These are phyloP conservation scores for Myotis yumanensis DNA, from an alignment of 2,113 vertebrate species.

Conservation along the genomic window DNA sequence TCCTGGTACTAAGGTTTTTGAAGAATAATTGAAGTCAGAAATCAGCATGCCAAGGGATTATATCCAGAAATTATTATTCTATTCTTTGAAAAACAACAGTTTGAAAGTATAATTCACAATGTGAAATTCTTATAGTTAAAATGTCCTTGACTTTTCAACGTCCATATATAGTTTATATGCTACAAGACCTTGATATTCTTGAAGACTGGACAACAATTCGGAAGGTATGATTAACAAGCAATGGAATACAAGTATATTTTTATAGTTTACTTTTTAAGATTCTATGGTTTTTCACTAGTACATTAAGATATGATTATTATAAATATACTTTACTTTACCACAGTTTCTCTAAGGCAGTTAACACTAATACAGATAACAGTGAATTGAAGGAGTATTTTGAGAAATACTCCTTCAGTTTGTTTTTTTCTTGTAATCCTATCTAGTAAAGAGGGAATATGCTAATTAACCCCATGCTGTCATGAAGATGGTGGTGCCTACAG, in stretches of 20 bases:
- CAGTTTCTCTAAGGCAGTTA: neutral
- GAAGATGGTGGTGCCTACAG: too few species aligned
- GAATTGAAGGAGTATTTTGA: slow-evolving; percentile 25
- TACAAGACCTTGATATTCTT: slow-evolving; percentile 97
- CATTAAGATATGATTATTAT: slow-evolving; percentile 4
- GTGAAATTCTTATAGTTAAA: slow-evolving; percentile 33
- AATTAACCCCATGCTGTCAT: too few species aligned
- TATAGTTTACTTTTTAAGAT: slow-evolving; percentile 32
- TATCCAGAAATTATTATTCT: neutral
- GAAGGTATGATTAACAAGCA: slow-evolving; percentile 86
- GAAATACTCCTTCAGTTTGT: neutral
- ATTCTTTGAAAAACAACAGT: slow-evolving; percentile 42
- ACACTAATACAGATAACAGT: slow-evolving; percentile 24
- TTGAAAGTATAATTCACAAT: slow-evolving; percentile 30
- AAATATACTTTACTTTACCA: slow-evolving; percentile 48
- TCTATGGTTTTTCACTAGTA: slow-evolving; percentile 27
- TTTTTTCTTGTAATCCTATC: neutral
- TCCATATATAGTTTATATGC: slow-evolving; percentile 99
- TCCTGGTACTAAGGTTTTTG: neutral
- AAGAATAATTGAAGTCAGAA: slow-evolving; percentile 55
- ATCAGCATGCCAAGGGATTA: slow-evolving; percentile 28
- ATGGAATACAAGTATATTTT: slow-evolving; percentile 15
- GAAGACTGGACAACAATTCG: slow-evolving; percentile 99
- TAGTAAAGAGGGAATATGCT: too few species aligned
- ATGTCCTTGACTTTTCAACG: slow-evolving; percentile 89